Percentiles rank a stretch among this genome's conserved stretches.
Evolutionary conservation across 2,113 vertebrate genomes (phyloP).

Genomic region (Oenanthe oenanthe): DNA sequence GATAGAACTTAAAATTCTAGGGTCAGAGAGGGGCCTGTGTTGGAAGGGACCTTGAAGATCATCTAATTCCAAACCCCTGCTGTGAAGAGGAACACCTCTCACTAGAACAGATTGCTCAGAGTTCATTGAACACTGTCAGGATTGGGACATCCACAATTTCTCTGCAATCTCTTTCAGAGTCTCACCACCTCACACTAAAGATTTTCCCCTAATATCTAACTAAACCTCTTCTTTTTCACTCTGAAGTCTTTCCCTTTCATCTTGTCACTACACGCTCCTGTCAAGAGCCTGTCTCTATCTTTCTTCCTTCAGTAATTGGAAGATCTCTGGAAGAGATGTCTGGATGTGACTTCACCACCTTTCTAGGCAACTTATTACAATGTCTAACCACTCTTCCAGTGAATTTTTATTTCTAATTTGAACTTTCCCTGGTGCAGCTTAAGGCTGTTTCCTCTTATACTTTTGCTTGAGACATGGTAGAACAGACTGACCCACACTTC

Average conservation of each 20-base stretch:
- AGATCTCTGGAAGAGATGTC: not conserved
- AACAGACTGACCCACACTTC: not conserved
- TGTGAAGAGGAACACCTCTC: too few relatives aligned
- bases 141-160: not conserved
- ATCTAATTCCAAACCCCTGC: not conserved
- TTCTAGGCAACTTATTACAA: not conserved
- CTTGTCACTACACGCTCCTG: not conserved
- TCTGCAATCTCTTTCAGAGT: not conserved
- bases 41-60: not conserved
- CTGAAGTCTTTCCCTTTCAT: not conserved
- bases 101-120: not conserved
- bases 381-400: not conserved
- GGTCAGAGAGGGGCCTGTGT: not conserved
- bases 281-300: not conserved
- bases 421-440: not conserved
- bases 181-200: not conserved
- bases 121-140: not conserved
- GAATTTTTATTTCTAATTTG: not conserved
- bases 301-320: not conserved
- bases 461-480: not conserved
- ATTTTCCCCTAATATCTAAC: not conserved
- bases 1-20: not conserved
- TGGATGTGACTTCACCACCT: not conserved
- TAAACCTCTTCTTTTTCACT: not conserved
- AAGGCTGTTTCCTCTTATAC: not conserved